Evolutionary conservation across 2,888 invertebrate species (phyloP).

Genomic region (Trissoscelio sp.): DNA sequence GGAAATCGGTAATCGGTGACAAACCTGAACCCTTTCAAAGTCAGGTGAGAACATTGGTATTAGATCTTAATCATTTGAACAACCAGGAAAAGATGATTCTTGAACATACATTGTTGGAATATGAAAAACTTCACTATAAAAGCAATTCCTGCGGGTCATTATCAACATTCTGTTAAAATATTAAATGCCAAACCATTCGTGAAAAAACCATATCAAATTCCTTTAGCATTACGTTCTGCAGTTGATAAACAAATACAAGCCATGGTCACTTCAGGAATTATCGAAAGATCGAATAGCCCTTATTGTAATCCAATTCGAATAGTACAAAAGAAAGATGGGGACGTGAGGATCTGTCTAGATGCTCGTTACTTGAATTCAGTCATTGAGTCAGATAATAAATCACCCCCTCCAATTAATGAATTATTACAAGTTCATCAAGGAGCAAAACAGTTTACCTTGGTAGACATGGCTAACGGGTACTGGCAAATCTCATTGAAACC

Average conservation of each 20-base stretch:
- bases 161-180: slow-evolving; percentile 71
- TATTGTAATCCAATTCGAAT: slow-evolving; percentile 75
- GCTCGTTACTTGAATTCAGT: slow-evolving; percentile 73
- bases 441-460: background rate
- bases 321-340: slow-evolving; percentile 72
- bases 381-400: slow-evolving; percentile 73
- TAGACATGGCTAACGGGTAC: background rate
- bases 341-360: slow-evolving; percentile 70
- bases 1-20: too few species aligned
- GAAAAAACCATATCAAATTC: slow-evolving; percentile 72
- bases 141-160: slow-evolving; percentile 30
- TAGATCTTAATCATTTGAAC: too few species aligned
- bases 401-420: slow-evolving; percentile 56
- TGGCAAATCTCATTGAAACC: background rate
- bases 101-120: background rate
- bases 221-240: slow-evolving; percentile 69
- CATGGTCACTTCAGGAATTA: slow-evolving; percentile 72
- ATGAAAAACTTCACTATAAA: slow-evolving; percentile 18
- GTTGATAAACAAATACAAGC: slow-evolving; percentile 70
- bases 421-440: slow-evolving; percentile 50
- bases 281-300: slow-evolving; percentile 71
- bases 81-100: slow-evolving; percentile 2
- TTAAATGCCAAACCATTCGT: slow-evolving; percentile 67
- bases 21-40: background rate
- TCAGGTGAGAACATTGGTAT: background rate